Evolutionary conservation across 1,140 invertebrate species (phyloP), one percentile per base, ranked within the genome.

Genomic region (Neodiprion virginianus): DNA sequence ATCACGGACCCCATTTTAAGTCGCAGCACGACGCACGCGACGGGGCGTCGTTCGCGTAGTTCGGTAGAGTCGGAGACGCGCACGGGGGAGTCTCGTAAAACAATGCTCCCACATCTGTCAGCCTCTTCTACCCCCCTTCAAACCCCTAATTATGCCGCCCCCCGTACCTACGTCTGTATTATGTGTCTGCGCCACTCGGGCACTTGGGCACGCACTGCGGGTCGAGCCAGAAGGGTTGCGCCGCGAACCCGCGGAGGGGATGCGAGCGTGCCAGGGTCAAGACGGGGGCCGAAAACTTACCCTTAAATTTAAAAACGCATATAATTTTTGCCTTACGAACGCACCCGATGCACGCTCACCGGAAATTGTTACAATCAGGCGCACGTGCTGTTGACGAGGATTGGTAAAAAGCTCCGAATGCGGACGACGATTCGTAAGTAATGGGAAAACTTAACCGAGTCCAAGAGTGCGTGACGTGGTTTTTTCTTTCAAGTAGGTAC

Each of bases 21-120:
- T 87, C 86, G 83, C 86, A 87, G 86, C 87, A 85, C 77, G 83
- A 82, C 80, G 78, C 76, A 76, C 79, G 71, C 75, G 75, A 74
- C 74, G 76, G 83, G 79, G 82, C 77, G 75, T 76, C 66, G 73
- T 68, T 73, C 67, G 71, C 48, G 76, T 70, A 75, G 70, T 71
- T 23, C 23, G 40, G n/a, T 17, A 17, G 10, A 49, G n/a, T 61
- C 72, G 65, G 69, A 48, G 76, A 65, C 74, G 76, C 53, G 53
- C 53, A 82, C 76, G 74, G 75, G 75, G 80, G 83, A 82, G 82
- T 83, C 83, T 83, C 85, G 84, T 88, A 89, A 89, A 89, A 89
- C 88, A 89, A 89, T 89, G 88, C 86, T 89, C 88, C 88, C 88
- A 89, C 88, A 88, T 89, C 88, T 89, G 88, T 89, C 88, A 87